These are phyloP conservation scores for Callyntrura guangdongensis DNA, from an alignment of 2,888 invertebrate genomes.

Conservation along the genomic window DNA sequence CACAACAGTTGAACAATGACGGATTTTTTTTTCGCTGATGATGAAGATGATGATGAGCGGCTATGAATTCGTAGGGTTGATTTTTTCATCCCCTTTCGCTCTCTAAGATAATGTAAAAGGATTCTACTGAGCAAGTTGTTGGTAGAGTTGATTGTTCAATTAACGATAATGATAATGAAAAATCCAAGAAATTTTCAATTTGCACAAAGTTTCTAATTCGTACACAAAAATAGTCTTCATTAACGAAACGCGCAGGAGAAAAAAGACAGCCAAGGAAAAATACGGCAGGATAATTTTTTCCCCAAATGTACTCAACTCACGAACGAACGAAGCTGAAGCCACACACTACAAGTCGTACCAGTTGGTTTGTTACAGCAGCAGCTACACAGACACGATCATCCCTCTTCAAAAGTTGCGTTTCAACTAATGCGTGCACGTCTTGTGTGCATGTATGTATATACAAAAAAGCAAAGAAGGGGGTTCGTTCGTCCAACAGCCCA, in stretches of 20 bases:
- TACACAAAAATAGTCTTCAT: slow-evolving; percentile 44
- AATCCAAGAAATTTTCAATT: slow-evolving; percentile 50
- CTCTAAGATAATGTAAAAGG: too few species aligned
- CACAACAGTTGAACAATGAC: slow-evolving; percentile 34
- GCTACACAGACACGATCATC: slow-evolving; percentile 43
- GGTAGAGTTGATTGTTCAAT: slow-evolving; percentile 29
- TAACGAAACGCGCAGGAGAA: slow-evolving; percentile 20
- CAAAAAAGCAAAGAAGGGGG: slow-evolving; percentile 3
- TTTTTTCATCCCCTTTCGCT: slow-evolving; percentile 33
- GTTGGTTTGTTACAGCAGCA: slow-evolving; percentile 19
- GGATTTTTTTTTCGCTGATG: slow-evolving; percentile 5
- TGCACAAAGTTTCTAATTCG: slow-evolving; percentile 51
- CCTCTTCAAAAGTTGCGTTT: slow-evolving; percentile 56
- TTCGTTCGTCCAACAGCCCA: slow-evolving; percentile 12
- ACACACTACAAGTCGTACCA: too few species aligned
- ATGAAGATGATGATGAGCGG: too few species aligned
- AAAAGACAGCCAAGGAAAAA: background rate
- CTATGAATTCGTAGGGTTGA: background rate
- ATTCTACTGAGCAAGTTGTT: too few species aligned
- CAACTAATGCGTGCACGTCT: slow-evolving; percentile 53
- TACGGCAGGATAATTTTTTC: background rate
- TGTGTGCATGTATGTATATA: slow-evolving; percentile 43
- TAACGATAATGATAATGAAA: slow-evolving; percentile 1
- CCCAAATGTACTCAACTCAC: background rate
- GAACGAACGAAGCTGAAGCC: background rate